Evolutionary conservation across 2,113 vertebrate genomes (phyloP).

Genomic region (Callaeas wilsoni): DNA sequence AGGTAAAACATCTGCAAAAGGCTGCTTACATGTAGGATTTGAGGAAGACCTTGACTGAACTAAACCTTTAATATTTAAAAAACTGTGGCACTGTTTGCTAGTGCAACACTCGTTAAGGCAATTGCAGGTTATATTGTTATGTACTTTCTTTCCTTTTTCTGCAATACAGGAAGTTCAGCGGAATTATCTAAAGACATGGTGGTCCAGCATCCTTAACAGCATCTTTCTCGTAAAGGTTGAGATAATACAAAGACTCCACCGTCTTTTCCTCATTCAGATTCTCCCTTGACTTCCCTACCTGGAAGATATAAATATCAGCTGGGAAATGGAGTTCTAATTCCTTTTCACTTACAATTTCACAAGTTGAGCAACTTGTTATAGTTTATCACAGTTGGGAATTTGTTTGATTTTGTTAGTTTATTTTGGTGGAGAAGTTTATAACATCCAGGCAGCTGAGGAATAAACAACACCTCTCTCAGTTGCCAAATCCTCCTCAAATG

Average conservation of each 20-base stretch:
- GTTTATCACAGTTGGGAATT: background rate
- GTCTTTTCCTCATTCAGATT: background rate
- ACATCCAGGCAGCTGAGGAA: background rate
- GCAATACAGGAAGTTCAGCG: background rate
- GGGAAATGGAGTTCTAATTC: background rate
- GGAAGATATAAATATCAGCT: background rate
- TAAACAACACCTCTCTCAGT: background rate
- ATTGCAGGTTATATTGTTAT: background rate
- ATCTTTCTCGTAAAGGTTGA: background rate
- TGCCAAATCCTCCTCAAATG: background rate
- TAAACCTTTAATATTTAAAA: background rate
- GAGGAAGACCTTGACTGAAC: background rate
- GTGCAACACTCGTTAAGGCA: background rate
- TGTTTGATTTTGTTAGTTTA: background rate
- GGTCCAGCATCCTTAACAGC: background rate
- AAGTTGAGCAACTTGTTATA: background rate
- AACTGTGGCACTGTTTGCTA: background rate
- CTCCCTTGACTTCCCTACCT: background rate
- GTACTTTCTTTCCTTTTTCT: background rate
- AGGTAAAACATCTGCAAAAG: slow-evolving; percentile 1
- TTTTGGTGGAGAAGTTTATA: slow-evolving; percentile 22
- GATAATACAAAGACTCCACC: background rate
- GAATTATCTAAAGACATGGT: background rate
- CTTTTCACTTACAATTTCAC: background rate
- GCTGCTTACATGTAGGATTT: slow-evolving; percentile 1